Base-by-base conservation (phyloP, 1,140 invertebrate genomes). In the Goniozus legneri region DNA sequence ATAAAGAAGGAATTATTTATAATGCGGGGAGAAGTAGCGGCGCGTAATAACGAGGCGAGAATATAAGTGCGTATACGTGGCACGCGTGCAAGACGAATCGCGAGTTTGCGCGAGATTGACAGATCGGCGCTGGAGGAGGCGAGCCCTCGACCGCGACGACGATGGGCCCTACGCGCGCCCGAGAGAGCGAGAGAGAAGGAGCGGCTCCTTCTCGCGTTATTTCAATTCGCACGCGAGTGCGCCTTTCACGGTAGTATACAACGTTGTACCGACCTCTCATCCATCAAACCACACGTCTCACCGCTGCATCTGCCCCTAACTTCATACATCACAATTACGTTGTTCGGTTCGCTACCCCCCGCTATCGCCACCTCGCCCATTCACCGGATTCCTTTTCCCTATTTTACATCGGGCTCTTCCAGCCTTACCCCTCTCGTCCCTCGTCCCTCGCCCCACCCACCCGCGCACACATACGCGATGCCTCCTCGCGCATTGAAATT, bases 271-370 rank as follows among this genome's bases (percentile, higher is more conserved):
- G 44, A 51, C 44, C 51, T 43, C 51, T 50, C 51, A 59, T 59
- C 47, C 57, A 59, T 59, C 57, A 59, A 58, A 51, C 32, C n/a
- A n/a, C 44, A 36, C 47, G 57, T 58, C 56, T 42, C n/a, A n/a
- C 47, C 44, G 43, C 24, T 47, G 43, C 47, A 51, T 54, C 55
- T 58, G 52, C 52, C 47, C 51, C 52, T 54, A 58, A 59, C 55
- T 54, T 59, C 52, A 54, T 58, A 59, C 47, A 54, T 54, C 51
- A 59, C 57, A 54, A 59, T 58, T 59, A 54, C 36, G 42, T 20
- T 30, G 21, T 22, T 3, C 31, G 18, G 31, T 52, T n/a, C n/a
- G n/a, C n/a, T n/a, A n/a, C n/a, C n/a, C n/a, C n/a, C n/a, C n/a
- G n/a, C n/a, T n/a, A n/a, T n/a, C n/a, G n/a, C n/a, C n/a, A n/a